A percentile compares a stretch with the other conserved stretches of the same genome.
Evolutionary conservation across 2,888 invertebrate genomes (phyloP).

Genomic region (Apocheima hispidaria): DNA sequence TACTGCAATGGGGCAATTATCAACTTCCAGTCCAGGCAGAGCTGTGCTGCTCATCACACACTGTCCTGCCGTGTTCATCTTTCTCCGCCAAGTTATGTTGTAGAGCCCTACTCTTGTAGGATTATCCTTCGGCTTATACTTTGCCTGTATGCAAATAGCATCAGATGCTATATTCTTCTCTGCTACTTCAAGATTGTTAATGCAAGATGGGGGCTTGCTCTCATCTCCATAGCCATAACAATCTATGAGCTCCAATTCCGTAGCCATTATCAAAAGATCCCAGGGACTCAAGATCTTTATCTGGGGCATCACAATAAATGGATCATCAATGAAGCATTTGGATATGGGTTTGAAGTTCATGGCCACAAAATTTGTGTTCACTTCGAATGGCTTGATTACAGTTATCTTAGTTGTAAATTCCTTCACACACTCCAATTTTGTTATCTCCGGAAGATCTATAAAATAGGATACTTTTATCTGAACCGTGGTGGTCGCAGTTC

Average conservation of each 20-base stretch:
- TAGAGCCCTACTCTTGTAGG: constrained; percentile 77
- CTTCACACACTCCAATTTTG: constrained; percentile 84
- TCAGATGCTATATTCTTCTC: constrained; percentile 77
- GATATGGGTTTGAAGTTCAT: constrained; percentile 88
- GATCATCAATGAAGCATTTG: constrained; percentile 89
- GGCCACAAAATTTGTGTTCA: constrained; percentile 88
- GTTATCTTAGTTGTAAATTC: constrained; percentile 87
- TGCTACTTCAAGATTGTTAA: constrained; percentile 71
- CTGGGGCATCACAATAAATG: constrained; percentile 89
- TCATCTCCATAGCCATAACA: constrained; percentile 70
- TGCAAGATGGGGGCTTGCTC: constrained; percentile 67
- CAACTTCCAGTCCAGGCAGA: constrained; percentile 84
- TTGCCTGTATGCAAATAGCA: constrained; percentile 76
- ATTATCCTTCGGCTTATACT: constrained; percentile 73
- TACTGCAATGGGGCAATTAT: constrained; percentile 87
- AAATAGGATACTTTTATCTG: constrained; percentile 86
- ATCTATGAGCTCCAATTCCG: constrained; percentile 87
- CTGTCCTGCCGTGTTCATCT: constrained; percentile 58
- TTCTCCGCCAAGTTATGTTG: constrained; percentile 79
- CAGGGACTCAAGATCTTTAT: constrained; percentile 90
- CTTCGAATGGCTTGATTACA: constrained; percentile 90
- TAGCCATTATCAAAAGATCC: constrained; percentile 88
- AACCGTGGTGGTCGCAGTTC: constrained; percentile 87
- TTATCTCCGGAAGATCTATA: constrained; percentile 75
- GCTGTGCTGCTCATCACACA: constrained; percentile 85